Evolutionary conservation across 1,140 invertebrate genomes (phyloP).

Genomic region (Tyrophagus putrescentiae): DNA sequence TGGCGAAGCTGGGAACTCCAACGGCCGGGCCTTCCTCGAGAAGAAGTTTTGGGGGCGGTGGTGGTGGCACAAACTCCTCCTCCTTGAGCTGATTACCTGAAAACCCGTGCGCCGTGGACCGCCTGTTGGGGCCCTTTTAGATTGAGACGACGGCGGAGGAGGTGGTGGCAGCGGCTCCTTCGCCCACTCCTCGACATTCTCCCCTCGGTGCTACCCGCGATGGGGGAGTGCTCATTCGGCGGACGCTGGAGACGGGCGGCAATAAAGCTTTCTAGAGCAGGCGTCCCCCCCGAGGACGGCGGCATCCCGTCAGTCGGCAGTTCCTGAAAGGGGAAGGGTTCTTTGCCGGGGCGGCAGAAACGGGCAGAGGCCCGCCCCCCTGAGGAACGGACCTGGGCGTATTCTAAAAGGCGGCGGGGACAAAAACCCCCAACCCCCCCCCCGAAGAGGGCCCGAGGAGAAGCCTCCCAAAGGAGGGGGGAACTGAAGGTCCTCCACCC

Average conservation of each 20-base stretch:
- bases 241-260: slow-evolving; percentile 21
- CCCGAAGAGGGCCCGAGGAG: no score
- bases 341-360: slow-evolving; percentile 50
- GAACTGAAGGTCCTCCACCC: slow-evolving; percentile 32
- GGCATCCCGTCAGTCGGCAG: slow-evolving; percentile 39
- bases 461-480: slow-evolving; percentile 71
- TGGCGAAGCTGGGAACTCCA: slow-evolving; percentile 72
- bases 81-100: slow-evolving; percentile 49
- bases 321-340: slow-evolving; percentile 51
- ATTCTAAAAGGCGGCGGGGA: slow-evolving; percentile 28
- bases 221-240: slow-evolving; percentile 24
- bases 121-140: slow-evolving; percentile 54
- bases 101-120: slow-evolving; percentile 58
- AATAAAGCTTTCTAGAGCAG: no score
- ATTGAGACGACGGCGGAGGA: slow-evolving; percentile 71
- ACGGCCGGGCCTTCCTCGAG: slow-evolving; percentile 63
- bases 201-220: slow-evolving; percentile 29
- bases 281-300: slow-evolving; percentile 15
- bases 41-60: slow-evolving; percentile 53
- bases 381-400: slow-evolving; percentile 54
- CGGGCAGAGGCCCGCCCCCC: no score
- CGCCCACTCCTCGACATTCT: slow-evolving; percentile 48
- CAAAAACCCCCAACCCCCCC: slow-evolving; percentile 23
- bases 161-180: slow-evolving; percentile 54
- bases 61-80: no score